Conservation (phyloP, 2,797 vertebrate species). For the Antennarius maculatus region DNA sequence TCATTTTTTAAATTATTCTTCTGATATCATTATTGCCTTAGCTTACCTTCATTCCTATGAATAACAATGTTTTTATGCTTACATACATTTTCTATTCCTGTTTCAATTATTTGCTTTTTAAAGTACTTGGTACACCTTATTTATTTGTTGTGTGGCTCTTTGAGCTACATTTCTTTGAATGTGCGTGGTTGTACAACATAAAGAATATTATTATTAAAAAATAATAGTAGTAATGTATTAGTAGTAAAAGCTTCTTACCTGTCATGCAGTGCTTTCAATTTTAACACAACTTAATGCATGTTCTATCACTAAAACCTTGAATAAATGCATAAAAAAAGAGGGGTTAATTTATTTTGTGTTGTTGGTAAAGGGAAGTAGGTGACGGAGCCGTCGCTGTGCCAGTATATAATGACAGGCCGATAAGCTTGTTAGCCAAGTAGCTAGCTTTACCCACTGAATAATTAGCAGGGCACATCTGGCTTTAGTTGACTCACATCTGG, state of each 20-base stretch:
- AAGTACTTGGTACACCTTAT: no score
- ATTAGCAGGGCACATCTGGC: conserved; percentile 65
- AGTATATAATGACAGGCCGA: conserved; percentile 27
- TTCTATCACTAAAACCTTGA: neutral
- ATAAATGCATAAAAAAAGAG: neutral
- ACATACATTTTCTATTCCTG: no score
- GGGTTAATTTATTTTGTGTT: neutral
- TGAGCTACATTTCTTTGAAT: no score
- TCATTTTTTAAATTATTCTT: no score
- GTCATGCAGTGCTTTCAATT: neutral
- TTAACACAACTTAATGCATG: neutral
- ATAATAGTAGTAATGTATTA: no score
- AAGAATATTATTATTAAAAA: no score
- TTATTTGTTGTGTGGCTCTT: no score
- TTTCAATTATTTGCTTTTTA: no score
- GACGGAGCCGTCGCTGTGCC: neutral
- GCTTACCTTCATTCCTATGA: no score
- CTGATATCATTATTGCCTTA: no score
- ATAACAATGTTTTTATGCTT: no score
- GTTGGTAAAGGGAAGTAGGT: neutral
- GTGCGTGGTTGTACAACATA: no score
- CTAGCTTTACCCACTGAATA: conserved; percentile 38
- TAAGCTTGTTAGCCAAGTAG: conserved; percentile 34
- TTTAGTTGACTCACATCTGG: conserved; percentile 66
- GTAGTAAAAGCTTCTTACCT: neutral